These are phyloP conservation scores for Loris lydekkerianus DNA, from an alignment of 2,797 vertebrate species.

Conservation along the genomic window DNA sequence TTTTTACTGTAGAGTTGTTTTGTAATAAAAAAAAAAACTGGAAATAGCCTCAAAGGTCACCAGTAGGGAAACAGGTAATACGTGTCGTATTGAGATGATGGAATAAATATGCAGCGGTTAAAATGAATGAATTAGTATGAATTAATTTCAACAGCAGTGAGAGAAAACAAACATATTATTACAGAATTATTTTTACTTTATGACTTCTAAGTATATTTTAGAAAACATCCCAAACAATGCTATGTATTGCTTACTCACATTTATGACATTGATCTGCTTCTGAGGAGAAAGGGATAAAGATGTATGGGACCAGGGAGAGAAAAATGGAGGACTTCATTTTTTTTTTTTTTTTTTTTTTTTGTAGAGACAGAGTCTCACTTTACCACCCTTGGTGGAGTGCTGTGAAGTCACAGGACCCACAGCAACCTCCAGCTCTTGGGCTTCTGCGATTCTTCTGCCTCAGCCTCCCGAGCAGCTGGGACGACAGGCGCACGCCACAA, in stretches of 20 bases:
- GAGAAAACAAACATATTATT: neutral
- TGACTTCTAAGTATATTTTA: neutral
- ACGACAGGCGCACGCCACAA: too few species aligned
- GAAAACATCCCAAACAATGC: neutral
- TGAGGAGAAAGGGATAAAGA: conserved; percentile 32
- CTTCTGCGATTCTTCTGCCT: too few species aligned
- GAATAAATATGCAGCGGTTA: neutral
- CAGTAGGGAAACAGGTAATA: neutral
- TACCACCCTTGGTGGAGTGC: too few species aligned
- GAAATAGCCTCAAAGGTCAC: neutral
- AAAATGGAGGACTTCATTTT: neutral
- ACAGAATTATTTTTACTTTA: neutral
- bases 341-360: too few species aligned
- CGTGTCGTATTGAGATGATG: neutral
- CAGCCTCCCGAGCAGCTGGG: too few species aligned
- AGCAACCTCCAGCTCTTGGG: too few species aligned
- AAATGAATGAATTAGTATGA: conserved; percentile 31
- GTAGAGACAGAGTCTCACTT: too few species aligned
- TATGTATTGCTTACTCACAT: neutral
- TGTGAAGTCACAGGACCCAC: too few species aligned
- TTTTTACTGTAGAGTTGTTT: conserved; percentile 41
- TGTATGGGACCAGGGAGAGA: conserved; percentile 12
- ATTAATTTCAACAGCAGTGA: conserved; percentile 8
- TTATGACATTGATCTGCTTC: neutral
- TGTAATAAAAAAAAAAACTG: conserved; percentile 22